Base-by-base conservation (phyloP, 1,140 invertebrate species). In the Andrena cerasifolii region DNA sequence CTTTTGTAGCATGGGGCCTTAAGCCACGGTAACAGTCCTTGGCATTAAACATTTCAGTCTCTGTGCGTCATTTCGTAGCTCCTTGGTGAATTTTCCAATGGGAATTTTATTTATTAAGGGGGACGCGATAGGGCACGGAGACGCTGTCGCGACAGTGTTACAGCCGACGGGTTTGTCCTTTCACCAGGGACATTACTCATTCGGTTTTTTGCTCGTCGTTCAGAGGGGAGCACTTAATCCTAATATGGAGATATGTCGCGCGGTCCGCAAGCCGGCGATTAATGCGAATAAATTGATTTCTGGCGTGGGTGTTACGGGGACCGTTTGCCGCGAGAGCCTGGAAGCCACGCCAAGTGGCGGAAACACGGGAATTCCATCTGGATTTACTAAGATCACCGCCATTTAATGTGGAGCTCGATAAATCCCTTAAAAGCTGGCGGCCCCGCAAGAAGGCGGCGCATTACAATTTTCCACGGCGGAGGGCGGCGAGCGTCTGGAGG, bases 351-450 rank as follows among this genome's bases (percentile, higher is more conserved):
- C 81, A 84, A 84, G 82, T 72, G 81, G 51, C 53, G 63, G 72
- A 63, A 62, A 85, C 84, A 85, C 66, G 83, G 33, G 70, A 85
- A 85, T 82, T 85, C 84, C 84, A 85, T 85, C 80, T 85, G 83
- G 83, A 85, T 85, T 85, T 85, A 85, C 80, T 75, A 85, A 85
- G 83, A 85, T 85, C 79, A 73, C 66, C 73, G 70, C 59, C 84
- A 67, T 85, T 84, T 83, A 84, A 84, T 83, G 80, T 78, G 77
- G 71, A 75, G 72, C 62, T 72, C 77, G 72, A 83, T 84, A 84
- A 84, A 84, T 84, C 82, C 67, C 81, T 84, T 84, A 80, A 84
- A 83, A 84, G 82, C 81, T 73, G 78, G 33, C 72, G 68, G 81
- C 4, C 65, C 81, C 43, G 65, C 78, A 49, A 63, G 76, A 78